A percentile compares a stretch with the other conserved stretches of the same genome.
These are phyloP conservation scores for Hemichromis elongatus DNA, from an alignment of 2,113 vertebrate species.

Conservation along the genomic window DNA sequence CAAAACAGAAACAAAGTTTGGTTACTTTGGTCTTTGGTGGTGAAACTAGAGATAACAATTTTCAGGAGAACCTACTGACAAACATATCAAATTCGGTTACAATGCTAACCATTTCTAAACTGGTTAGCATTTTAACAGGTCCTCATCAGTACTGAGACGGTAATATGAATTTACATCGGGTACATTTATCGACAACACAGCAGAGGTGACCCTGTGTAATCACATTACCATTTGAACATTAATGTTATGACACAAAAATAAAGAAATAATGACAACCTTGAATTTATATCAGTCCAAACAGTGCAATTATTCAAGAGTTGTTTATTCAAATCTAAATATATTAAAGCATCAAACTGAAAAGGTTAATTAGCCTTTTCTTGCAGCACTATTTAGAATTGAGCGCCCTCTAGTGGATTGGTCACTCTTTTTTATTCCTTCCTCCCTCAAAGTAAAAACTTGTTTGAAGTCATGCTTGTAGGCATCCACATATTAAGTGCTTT, in stretches of 20 bases:
- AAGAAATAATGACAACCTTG: background rate
- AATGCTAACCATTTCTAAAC: background rate
- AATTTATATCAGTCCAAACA: background rate
- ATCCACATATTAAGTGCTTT: background rate
- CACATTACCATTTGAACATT: background rate
- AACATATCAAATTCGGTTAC: no score
- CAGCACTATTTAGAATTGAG: background rate
- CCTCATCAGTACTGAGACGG: background rate
- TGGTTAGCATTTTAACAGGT: no score
- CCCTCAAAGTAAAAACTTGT: background rate
- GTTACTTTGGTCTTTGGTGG: no score
- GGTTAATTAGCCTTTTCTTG: background rate
- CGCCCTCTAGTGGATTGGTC: background rate
- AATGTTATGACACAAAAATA: background rate
- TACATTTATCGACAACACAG: background rate
- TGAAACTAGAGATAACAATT: no score
- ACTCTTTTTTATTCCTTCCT: background rate
- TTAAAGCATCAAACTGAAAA: background rate
- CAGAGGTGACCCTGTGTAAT: background rate
- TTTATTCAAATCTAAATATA: background rate
- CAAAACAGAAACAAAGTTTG: no score
- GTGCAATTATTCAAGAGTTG: background rate
- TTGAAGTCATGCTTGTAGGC: background rate
- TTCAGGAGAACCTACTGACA: no score
- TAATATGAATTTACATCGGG: background rate